A percentile compares a stretch with the other conserved stretches of the same genome.
Evolutionary conservation across 2,888 invertebrate genomes (phyloP).

Genomic region (Lasioglossum pauxillum): DNA sequence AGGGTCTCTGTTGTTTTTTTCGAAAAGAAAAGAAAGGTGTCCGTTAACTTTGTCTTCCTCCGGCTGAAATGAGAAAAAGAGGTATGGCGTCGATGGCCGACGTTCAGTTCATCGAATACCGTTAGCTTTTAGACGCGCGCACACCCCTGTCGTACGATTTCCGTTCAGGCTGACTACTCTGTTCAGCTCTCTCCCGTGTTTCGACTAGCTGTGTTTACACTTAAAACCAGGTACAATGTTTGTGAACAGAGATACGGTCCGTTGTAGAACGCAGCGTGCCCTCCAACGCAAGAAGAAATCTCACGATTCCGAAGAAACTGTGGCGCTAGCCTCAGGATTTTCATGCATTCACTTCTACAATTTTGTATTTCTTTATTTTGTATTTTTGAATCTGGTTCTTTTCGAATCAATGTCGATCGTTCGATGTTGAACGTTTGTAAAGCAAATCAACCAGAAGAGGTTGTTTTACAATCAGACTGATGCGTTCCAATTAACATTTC

Average conservation of each 20-base stretch:
- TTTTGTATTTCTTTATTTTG: not conserved
- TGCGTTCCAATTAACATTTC: not conserved
- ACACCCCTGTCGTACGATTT: conserved; percentile 21
- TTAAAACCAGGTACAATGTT: conserved; percentile 68
- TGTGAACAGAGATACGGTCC: conserved; percentile 52
- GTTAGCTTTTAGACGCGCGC: conserved; percentile 12
- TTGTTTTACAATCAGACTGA: not conserved
- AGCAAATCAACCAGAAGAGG: not conserved
- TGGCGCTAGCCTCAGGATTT: not conserved
- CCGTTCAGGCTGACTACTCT: conserved; percentile 30
- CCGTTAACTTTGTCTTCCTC: conserved; percentile 54
- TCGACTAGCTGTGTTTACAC: conserved; percentile 53
- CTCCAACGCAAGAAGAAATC: conserved; percentile 8
- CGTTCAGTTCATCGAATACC: conserved; percentile 32
- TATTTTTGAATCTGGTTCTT: not conserved
- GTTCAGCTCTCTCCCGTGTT: conserved; percentile 28
- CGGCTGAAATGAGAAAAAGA: conserved; percentile 10
- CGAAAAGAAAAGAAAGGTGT: not conserved
- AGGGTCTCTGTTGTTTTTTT: conserved; percentile 16
- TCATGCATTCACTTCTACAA: not conserved
- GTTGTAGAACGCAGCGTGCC: not conserved
- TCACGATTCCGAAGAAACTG: not conserved
- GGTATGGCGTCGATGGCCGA: conserved; percentile 14
- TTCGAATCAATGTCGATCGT: not conserved
- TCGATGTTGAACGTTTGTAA: not conserved